Conservation (phyloP, 2,113 vertebrate genomes). For the Ailuropoda melanoleuca region DNA sequence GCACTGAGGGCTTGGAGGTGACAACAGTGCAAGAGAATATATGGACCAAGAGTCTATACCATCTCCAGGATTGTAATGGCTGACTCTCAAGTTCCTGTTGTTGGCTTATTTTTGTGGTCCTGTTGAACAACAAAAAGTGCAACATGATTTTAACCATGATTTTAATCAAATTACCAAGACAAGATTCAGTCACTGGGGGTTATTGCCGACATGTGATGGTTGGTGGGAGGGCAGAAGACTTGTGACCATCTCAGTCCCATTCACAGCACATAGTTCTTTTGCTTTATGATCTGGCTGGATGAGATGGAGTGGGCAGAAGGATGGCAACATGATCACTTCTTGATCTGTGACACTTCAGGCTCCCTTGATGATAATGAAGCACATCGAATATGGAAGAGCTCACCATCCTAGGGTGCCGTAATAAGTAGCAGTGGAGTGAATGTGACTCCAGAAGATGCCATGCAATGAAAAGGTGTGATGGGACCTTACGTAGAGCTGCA, state of each 20-base stretch:
- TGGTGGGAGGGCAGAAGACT: neutral
- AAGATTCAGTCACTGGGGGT: neutral
- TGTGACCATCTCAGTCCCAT: neutral
- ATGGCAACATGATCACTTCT: neutral
- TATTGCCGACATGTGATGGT: neutral
- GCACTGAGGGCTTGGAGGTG: neutral
- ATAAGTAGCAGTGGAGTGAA: neutral
- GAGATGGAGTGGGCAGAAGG: neutral
- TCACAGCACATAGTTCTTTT: neutral
- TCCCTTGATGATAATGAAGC: neutral
- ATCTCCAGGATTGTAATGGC: neutral
- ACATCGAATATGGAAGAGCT: neutral
- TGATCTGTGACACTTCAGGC: neutral
- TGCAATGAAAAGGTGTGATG: neutral
- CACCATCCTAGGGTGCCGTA: neutral
- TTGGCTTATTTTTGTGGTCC: slow-evolving; percentile 38
- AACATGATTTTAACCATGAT: neutral
- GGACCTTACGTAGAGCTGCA: neutral
- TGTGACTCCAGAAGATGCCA: neutral
- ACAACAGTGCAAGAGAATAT: neutral
- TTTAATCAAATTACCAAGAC: neutral
- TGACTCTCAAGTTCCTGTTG: neutral
- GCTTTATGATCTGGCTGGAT: neutral
- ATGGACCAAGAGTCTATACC: neutral
- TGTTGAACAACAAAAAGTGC: neutral